Conservation (phyloP, 2,113 vertebrate genomes). For the Electrona antarctica region DNA sequence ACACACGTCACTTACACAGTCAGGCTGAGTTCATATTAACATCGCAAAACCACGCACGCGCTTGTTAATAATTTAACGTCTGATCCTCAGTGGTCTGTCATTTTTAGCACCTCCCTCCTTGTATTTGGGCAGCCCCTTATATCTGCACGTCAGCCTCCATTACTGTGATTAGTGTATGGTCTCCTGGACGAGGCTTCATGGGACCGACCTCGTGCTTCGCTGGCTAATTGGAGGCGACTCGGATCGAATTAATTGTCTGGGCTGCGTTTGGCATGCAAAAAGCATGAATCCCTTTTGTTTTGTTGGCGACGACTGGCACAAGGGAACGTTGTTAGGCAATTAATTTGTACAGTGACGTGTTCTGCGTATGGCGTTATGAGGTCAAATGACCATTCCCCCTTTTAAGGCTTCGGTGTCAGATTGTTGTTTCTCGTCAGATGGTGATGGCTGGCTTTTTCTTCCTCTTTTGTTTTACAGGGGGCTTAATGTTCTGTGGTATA, state of each 20-base stretch:
- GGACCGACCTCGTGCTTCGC: slow-evolving; percentile 32
- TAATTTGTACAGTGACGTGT: slow-evolving; percentile 42
- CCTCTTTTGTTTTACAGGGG: too few relatives aligned
- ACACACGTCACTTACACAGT: neutral
- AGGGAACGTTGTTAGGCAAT: slow-evolving; percentile 32
- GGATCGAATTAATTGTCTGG: slow-evolving; percentile 57
- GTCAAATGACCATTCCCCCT: slow-evolving; percentile 27
- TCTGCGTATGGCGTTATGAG: slow-evolving; percentile 25
- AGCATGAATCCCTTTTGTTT: slow-evolving; percentile 37
- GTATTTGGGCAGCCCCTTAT: neutral
- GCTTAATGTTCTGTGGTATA: too few relatives aligned
- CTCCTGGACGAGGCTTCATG: slow-evolving; percentile 23
- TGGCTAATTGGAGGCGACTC: slow-evolving; percentile 46
- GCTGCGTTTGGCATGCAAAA: slow-evolving; percentile 42
- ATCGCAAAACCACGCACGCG: slow-evolving; percentile 12
- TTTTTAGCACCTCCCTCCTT: slow-evolving; percentile 6
- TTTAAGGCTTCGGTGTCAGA: slow-evolving; percentile 21
- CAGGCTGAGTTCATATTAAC: neutral
- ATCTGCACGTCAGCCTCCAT: slow-evolving; percentile 34
- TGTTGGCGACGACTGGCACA: neutral
- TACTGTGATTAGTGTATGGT: slow-evolving; percentile 36
- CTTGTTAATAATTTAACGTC: neutral
- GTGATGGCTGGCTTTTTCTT: neutral
- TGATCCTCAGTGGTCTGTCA: slow-evolving; percentile 9
- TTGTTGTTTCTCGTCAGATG: slow-evolving; percentile 20